Evolutionary conservation across 1,140 invertebrate species (phyloP).

Genomic region (Palaemon carinicauda): DNA sequence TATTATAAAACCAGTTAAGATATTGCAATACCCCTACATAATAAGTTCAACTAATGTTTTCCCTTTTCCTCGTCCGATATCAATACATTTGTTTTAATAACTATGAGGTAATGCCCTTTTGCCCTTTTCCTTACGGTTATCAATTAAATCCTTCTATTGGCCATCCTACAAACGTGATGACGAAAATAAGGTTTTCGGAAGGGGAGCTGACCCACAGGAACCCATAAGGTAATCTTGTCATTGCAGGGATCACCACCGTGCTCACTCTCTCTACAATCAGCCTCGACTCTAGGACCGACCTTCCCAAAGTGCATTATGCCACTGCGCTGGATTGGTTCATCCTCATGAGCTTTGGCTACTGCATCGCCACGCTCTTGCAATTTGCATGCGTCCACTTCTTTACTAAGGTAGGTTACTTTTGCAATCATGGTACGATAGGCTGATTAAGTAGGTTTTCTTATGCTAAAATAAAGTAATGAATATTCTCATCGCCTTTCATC

Average conservation of each 20-base stretch:
- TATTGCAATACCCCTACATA: neutral
- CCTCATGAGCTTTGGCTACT: slow-evolving; percentile 92
- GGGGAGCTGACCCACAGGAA: neutral
- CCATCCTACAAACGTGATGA: no score
- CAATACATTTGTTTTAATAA: no score
- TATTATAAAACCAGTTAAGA: neutral
- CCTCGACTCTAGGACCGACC: slow-evolving; percentile 86
- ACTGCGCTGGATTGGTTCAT: slow-evolving; percentile 93
- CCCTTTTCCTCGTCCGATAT: no score
- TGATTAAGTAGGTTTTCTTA: no score
- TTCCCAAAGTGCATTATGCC: slow-evolving; percentile 91
- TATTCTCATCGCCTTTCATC: no score
- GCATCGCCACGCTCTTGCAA: slow-evolving; percentile 89
- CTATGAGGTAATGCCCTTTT: no score
- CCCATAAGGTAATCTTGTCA: neutral
- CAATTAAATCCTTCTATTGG: no score
- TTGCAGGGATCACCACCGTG: slow-evolving; percentile 86
- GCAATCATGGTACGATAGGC: neutral
- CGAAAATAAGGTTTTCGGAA: no score
- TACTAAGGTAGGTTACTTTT: slow-evolving; percentile 80
- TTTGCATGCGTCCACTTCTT: slow-evolving; percentile 96
- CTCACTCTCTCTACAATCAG: slow-evolving; percentile 90
- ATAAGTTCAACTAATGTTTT: no score
- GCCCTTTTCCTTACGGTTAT: no score
- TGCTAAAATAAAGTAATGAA: no score